Conservation (phyloP, 37 sponge, comb jelly and placozoan species). For the Hexactinellida sp. region DNA sequence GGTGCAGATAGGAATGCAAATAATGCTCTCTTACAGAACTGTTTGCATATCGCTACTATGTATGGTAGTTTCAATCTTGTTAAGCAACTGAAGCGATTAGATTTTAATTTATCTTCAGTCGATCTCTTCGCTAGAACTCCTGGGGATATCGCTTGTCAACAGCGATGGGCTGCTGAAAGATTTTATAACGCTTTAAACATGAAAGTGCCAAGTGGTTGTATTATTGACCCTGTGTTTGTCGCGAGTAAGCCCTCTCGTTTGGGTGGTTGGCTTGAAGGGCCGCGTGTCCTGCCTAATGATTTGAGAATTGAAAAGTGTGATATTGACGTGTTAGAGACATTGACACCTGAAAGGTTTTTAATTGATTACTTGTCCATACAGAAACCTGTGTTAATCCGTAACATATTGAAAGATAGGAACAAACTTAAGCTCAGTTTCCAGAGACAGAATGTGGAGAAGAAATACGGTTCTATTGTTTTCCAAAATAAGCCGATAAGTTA, state of each 20-base stretch:
- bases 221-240: neutral
- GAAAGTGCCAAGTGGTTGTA: slow-evolving; percentile 29
- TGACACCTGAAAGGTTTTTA: slow-evolving; percentile 32
- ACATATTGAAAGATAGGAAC: slow-evolving; percentile 38
- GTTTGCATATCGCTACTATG: slow-evolving; percentile 65
- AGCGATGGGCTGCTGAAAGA: slow-evolving; percentile 35
- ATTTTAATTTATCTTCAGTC: slow-evolving; percentile 19
- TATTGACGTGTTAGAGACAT: slow-evolving; percentile 47
- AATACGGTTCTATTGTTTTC: slow-evolving; percentile 40
- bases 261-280: slow-evolving; percentile 52
- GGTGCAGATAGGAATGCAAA: slow-evolving; percentile 36
- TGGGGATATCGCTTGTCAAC: slow-evolving; percentile 65
- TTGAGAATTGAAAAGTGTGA: slow-evolving; percentile 60
- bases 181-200: slow-evolving; percentile 26
- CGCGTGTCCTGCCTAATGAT: slow-evolving; percentile 30
- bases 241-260: neutral
- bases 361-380: slow-evolving; percentile 57
- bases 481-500: slow-evolving; percentile 30
- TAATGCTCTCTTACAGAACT: slow-evolving; percentile 44
- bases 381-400: slow-evolving; percentile 59
- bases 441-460: slow-evolving; percentile 45
- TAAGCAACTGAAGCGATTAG: slow-evolving; percentile 30
- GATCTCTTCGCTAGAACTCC: slow-evolving; percentile 65
- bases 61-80: slow-evolving; percentile 37
- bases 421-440: slow-evolving; percentile 31